A percentile compares a stretch with the other conserved stretches of the same genome.
Conservation (phyloP, 2,888 invertebrate species). For the Pammene aurita region DNA sequence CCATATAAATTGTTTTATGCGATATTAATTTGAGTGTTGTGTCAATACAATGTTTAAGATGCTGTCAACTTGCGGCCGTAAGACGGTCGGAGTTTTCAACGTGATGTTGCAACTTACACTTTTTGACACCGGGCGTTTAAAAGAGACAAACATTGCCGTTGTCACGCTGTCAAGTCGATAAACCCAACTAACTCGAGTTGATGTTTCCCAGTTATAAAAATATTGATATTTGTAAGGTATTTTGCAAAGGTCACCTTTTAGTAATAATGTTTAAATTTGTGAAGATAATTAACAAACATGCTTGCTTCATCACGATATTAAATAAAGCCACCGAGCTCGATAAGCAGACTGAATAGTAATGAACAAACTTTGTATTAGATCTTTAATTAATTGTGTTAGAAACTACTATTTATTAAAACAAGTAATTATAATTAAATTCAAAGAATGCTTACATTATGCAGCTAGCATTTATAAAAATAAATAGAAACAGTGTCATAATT, state of each 20-base stretch:
- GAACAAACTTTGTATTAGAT: neutral
- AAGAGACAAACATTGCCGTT: no score
- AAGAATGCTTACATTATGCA: neutral
- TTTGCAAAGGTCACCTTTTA: neutral
- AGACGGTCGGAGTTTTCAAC: no score
- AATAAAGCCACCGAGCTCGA: neutral
- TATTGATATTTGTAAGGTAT: no score
- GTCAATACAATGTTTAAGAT: no score
- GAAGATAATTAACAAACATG: neutral
- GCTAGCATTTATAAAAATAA: neutral
- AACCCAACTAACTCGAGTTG: no score
- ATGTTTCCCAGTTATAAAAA: neutral
- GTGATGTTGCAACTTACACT: no score
- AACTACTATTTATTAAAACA: neutral
- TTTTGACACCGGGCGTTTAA: no score
- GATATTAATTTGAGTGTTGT: no score
- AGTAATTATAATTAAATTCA: neutral
- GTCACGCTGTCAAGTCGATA: no score
- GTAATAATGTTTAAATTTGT: neutral
- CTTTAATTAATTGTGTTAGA: conserved; percentile 4
- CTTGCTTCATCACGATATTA: neutral
- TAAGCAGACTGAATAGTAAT: neutral
- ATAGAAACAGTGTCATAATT: no score
- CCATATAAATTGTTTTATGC: no score
- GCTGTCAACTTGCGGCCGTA: no score